These are phyloP conservation scores for Vulpes lagopus DNA, from an alignment of 2,113 vertebrate genomes.

Conservation along the genomic window DNA sequence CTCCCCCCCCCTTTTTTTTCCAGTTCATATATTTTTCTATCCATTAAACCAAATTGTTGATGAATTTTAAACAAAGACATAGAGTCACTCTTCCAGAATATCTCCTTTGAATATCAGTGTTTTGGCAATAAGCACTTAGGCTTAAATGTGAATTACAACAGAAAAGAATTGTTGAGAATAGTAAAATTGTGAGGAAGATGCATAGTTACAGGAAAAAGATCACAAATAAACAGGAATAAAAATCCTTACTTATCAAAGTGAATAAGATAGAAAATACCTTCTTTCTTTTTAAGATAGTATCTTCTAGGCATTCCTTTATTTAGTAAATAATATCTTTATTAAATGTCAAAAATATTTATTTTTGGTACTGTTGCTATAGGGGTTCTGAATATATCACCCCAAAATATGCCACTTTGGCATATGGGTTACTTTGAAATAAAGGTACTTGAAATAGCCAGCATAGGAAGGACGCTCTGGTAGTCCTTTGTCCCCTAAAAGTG, in stretches of 20 bases:
- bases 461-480: no score
- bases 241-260: background rate
- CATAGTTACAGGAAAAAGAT: background rate
- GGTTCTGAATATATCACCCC: background rate
- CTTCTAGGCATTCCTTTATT: background rate
- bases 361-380: background rate
- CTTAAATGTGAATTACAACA: slow-evolving; percentile 38
- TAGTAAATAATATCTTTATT: background rate
- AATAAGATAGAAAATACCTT: background rate
- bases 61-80: slow-evolving; percentile 56
- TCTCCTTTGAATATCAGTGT: slow-evolving; percentile 32
- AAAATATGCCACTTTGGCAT: background rate
- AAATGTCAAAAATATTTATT: background rate
- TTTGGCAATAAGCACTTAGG: slow-evolving; percentile 47
- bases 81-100: slow-evolving; percentile 60
- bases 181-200: background rate
- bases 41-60: slow-evolving; percentile 49
- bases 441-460: background rate
- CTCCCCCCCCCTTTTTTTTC: background rate
- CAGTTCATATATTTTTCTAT: slow-evolving; percentile 63
- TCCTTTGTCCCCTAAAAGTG: background rate
- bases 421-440: background rate
- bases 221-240: background rate
- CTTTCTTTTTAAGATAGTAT: background rate
- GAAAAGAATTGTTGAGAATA: background rate